Percentiles rank a stretch among this genome's conserved stretches.
Evolutionary conservation across 2,888 invertebrate species (phyloP).

Genomic region (Cyclophora punctaria): DNA sequence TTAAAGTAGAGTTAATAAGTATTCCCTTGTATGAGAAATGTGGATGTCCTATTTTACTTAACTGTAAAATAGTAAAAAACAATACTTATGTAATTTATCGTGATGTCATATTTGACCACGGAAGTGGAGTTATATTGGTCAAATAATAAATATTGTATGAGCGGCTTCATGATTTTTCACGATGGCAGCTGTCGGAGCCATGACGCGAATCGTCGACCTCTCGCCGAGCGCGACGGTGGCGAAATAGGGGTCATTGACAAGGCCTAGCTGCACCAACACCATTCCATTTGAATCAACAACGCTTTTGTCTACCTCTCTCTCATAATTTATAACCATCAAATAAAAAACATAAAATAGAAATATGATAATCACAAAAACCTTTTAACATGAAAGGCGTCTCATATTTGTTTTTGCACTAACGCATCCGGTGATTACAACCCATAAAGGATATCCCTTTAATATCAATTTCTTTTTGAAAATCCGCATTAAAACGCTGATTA

Average conservation of each 20-base stretch:
- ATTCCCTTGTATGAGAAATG: no score
- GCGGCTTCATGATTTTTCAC: constrained; percentile 14
- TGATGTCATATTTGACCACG: no score
- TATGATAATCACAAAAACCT: constrained; percentile 21
- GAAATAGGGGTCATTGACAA: constrained; percentile 73
- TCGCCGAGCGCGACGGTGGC: constrained; percentile 51
- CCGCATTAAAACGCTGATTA: constrained; percentile 15
- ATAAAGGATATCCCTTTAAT: constrained; percentile 4
- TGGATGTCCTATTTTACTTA: no score
- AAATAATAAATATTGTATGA: constrained; percentile 15
- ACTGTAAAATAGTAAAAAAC: no score
- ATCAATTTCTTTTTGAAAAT: constrained; percentile 6
- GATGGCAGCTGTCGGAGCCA: constrained; percentile 17
- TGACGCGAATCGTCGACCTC: constrained; percentile 57
- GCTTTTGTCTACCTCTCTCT: constrained; percentile 24
- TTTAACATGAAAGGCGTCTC: constrained; percentile 23
- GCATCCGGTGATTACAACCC: constrained; percentile 20
- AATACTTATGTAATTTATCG: no score
- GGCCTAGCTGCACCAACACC: constrained; percentile 53
- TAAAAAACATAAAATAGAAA: constrained; percentile 17
- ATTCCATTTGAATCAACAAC: constrained; percentile 39
- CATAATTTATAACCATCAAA: constrained; percentile 20
- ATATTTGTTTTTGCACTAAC: constrained; percentile 34
- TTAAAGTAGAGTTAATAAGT: no score
- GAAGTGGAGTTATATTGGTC: no score